Evolutionary conservation across 1,140 invertebrate genomes (phyloP), one percentile per base, ranked within the genome.

Genomic region (Parasteatoda tepidariorum): DNA sequence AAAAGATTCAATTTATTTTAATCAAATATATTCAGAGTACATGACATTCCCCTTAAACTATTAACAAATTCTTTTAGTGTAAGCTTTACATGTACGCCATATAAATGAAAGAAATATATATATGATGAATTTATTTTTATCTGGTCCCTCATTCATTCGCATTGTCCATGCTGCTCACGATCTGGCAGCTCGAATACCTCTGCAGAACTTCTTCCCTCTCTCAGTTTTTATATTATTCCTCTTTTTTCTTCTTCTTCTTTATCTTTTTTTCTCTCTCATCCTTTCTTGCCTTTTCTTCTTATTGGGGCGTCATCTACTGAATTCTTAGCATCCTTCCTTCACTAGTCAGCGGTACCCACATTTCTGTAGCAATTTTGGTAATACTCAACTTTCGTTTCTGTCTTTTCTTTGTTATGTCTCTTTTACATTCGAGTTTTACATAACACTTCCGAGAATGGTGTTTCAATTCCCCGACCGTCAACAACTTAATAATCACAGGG

Each of bases 241-340:
- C 30, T 59, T 61, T 74, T 28, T 38, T 76, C 59, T 38, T 28
- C 38, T n/a, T 48, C 3, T 15, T 15, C 2, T 41, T 59, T 9
- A 15, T 62, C 18, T 33, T 31, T 11, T 13, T 13, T 24, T n/a
- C 61, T 18, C 22, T 57, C 34, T 38, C 31, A 78, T 67, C 75
- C 75, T 78, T 78, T 78, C 75, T 78, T 78, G 62, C 75, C 75
- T 78, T 78, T 78, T 78, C 75, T 78, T 78, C 75, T 78, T 78
- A 78, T 78, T 78, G 38, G 75, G 41, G 75, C 75, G 75, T 78
- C 75, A 78, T 78, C 75, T 28, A 67, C 75, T 78, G 75, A 78
- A 67, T 78, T 78, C 75, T 78, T 78, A 78, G 75, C 75, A 67
- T 78, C 75, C 24, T 33, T 61, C 31, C 41, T 57, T 33, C 59